phyloP scores from a whole-genome alignment of 2,888 invertebrate genomes.

The Automeris io region DNA sequence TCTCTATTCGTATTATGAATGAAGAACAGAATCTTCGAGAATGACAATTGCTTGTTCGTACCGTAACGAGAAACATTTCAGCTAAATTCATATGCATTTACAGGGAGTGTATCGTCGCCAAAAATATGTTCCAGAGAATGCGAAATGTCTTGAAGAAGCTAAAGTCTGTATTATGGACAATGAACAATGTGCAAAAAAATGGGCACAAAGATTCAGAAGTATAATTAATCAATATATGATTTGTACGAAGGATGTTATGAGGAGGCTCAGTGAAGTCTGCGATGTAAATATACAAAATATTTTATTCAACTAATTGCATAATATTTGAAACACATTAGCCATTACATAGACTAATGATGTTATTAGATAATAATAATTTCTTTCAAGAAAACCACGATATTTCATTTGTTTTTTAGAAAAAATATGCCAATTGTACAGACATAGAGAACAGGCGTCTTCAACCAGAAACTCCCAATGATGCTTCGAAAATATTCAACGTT shows the following conservation, averaged over 20 bases:
- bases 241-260: constrained; percentile 67
- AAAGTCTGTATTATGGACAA: constrained; percentile 70
- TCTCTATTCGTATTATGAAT: too few species aligned
- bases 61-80: too few species aligned
- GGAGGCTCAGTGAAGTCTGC: constrained; percentile 57
- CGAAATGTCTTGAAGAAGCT: constrained; percentile 60
- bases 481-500: constrained; percentile 28
- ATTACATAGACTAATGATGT: too few species aligned
- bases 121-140: constrained; percentile 45
- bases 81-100: background rate
- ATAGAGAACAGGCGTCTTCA: constrained; percentile 40
- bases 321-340: too few species aligned
- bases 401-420: constrained; percentile 38
- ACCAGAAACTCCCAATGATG: constrained; percentile 18
- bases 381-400: too few species aligned
- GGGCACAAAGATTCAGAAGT: constrained; percentile 55
- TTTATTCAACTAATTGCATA: background rate
- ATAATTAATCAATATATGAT: constrained; percentile 68
- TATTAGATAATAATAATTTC: too few species aligned
- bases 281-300: constrained; percentile 38
- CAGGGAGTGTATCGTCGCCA: constrained; percentile 63
- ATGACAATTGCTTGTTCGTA: too few species aligned
- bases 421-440: constrained; percentile 66
- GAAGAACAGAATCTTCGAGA: too few species aligned
- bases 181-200: constrained; percentile 62